Conservation (phyloP, 2,797 vertebrate genomes). For the Lagodon rhomboides region DNA sequence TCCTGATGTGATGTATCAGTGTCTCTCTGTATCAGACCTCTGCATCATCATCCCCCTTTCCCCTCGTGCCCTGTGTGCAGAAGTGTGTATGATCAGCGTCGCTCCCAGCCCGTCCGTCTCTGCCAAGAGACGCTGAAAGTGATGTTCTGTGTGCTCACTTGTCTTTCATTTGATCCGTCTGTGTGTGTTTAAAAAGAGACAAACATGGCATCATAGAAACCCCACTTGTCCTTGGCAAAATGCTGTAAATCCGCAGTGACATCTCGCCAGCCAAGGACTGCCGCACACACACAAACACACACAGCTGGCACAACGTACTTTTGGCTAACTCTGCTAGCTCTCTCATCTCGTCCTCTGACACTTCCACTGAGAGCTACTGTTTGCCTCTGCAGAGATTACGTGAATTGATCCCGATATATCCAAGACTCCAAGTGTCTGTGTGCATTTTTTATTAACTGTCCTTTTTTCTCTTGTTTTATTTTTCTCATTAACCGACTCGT, state of each 20-base stretch:
- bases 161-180: slow-evolving; percentile 66
- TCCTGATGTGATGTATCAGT: not conserved
- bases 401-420: slow-evolving; percentile 34
- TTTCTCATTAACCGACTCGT: slow-evolving; percentile 6
- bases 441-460: not conserved
- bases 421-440: not conserved
- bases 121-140: slow-evolving; percentile 67
- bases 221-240: slow-evolving; percentile 71
- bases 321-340: slow-evolving; percentile 48
- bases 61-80: slow-evolving; percentile 12
- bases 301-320: slow-evolving; percentile 58
- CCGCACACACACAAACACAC: slow-evolving; percentile 20
- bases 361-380: slow-evolving; percentile 45
- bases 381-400: slow-evolving; percentile 47
- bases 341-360: slow-evolving; percentile 63
- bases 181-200: slow-evolving; percentile 63
- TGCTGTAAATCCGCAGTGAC: slow-evolving; percentile 61
- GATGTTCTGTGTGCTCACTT: slow-evolving; percentile 62
- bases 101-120: slow-evolving; percentile 21
- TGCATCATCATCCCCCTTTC: not conserved
- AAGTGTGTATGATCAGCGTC: slow-evolving; percentile 57
- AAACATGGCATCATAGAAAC: slow-evolving; percentile 67
- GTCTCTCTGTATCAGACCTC: slow-evolving; percentile 6
- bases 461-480: not conserved
- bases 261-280: slow-evolving; percentile 55